Conservation (phyloP, 2,888 invertebrate species). For the Oxycera nigricornis region DNA sequence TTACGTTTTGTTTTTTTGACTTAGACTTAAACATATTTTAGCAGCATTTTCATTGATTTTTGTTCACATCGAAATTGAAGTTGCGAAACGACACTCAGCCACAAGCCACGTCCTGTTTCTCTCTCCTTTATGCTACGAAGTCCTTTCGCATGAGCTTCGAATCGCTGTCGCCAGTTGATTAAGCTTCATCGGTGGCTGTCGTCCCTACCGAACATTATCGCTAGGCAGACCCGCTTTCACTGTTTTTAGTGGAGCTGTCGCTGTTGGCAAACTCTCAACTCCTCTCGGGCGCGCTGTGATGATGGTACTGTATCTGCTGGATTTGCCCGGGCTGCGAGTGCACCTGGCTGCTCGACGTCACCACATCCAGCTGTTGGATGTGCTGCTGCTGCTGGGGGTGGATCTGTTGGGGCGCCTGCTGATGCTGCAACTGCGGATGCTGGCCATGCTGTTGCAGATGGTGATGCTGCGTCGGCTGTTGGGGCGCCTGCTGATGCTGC, state of each 20-base stretch:
- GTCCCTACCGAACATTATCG: neutral
- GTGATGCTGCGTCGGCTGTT: constrained; percentile 51
- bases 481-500: constrained; percentile 50
- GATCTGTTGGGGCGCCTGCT: constrained; percentile 54
- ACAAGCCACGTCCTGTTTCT: constrained; percentile 20
- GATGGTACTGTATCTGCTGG: constrained; percentile 58
- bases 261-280: constrained; percentile 56
- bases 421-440: constrained; percentile 57
- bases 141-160: neutral
- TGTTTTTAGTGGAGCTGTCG: neutral
- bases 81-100: neutral
- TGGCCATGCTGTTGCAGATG: constrained; percentile 59
- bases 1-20: neutral
- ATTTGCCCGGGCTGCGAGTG: constrained; percentile 53
- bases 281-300: constrained; percentile 61
- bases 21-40: constrained; percentile 11
- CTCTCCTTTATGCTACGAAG: constrained; percentile 23
- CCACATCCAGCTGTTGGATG: constrained; percentile 57
- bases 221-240: neutral
- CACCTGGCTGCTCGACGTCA: constrained; percentile 55
- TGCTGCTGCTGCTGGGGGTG: constrained; percentile 59
- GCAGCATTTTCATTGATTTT: constrained; percentile 13
- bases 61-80: neutral
- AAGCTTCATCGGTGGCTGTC: neutral
- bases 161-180: neutral